A percentile compares a stretch with the other conserved stretches of the same genome.
Evolutionary conservation across 2,888 invertebrate genomes (phyloP).

Genomic region (Tribolium freemani): DNA sequence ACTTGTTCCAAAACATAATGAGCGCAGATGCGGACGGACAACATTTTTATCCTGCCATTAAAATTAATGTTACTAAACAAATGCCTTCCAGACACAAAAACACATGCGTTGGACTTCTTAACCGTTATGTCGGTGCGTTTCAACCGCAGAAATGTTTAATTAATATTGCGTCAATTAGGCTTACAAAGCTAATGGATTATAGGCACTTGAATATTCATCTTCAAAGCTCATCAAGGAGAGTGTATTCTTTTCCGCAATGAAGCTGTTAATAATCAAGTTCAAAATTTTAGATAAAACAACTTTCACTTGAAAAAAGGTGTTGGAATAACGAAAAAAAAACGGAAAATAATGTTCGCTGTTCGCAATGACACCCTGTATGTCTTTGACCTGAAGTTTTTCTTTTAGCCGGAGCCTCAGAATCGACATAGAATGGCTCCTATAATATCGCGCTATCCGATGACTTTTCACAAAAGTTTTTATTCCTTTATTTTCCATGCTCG

Average conservation of each 20-base stretch:
- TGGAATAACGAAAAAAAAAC: no score
- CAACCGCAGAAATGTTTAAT: not conserved
- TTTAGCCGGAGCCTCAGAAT: not conserved
- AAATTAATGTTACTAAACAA: constrained; percentile 4
- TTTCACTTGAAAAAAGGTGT: no score
- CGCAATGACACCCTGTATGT: not conserved
- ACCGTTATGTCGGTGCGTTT: not conserved
- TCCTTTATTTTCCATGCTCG: not conserved
- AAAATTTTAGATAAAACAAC: no score
- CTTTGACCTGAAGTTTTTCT: not conserved
- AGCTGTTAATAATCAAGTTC: no score
- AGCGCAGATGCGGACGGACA: not conserved
- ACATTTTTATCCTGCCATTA: constrained; percentile 6
- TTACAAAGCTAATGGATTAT: not conserved
- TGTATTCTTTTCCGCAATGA: not conserved
- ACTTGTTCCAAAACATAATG: not conserved
- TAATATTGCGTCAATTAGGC: not conserved
- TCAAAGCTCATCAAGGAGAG: not conserved
- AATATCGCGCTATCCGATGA: not conserved
- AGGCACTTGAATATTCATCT: not conserved
- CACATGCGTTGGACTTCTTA: not conserved
- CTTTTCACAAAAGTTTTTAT: not conserved
- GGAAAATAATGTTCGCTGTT: no score
- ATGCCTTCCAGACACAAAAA: not conserved
- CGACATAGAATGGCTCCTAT: not conserved